phyloP scores from a whole-genome alignment of 2,888 invertebrate genomes.

The Drepanosiphum platanoidis region DNA sequence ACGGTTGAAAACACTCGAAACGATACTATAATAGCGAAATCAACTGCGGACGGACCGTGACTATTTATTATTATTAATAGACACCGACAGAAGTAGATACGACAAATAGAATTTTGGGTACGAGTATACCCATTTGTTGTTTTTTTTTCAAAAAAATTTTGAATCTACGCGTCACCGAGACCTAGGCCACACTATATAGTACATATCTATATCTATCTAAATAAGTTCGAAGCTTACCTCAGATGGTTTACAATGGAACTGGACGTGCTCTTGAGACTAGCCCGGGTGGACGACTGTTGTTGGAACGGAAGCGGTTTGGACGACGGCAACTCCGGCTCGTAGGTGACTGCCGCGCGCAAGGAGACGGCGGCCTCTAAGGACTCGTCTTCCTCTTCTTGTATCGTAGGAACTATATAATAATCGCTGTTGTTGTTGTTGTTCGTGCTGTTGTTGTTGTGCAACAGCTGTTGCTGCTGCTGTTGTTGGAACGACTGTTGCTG shows the following conservation, averaged over 20 bases:
- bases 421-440: constrained; percentile 21
- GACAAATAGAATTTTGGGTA: too few relatives aligned
- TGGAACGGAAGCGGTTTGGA: constrained; percentile 67
- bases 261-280: constrained; percentile 69
- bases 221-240: constrained; percentile 69
- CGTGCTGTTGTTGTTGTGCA: not conserved
- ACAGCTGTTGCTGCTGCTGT: constrained; percentile 14
- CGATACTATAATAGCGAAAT: too few relatives aligned
- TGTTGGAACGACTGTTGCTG: not conserved
- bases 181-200: not conserved
- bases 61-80: too few relatives aligned
- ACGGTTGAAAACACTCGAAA: too few relatives aligned
- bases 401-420: constrained; percentile 57
- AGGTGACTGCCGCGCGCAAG: not conserved
- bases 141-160: too few relatives aligned
- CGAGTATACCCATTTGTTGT: too few relatives aligned
- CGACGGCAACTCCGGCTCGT: constrained; percentile 24
- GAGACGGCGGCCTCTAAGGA: constrained; percentile 27
- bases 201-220: too few relatives aligned
- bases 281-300: constrained; percentile 64
- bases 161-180: too few relatives aligned
- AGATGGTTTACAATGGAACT: constrained; percentile 77
- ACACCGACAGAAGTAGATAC: too few relatives aligned
- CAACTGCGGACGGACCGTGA: too few relatives aligned
- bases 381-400: constrained; percentile 57